Evolutionary conservation across 2,888 invertebrate genomes (phyloP).

Genomic region (Pecten maximus): DNA sequence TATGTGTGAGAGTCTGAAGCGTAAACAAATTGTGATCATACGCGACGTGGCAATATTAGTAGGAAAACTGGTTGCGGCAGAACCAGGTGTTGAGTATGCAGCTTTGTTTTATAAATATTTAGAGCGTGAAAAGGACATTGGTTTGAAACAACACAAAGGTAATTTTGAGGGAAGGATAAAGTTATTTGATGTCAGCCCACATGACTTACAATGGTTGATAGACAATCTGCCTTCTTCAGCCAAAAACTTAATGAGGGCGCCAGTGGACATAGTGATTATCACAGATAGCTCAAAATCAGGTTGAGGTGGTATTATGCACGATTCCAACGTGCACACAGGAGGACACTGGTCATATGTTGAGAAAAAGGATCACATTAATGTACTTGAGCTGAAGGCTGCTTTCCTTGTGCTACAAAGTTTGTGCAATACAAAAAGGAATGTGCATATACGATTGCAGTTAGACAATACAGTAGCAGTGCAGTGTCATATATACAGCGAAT

Average conservation of each 20-base stretch:
- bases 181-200: conserved; percentile 40
- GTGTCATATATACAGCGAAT: no score
- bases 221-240: conserved; percentile 37
- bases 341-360: conserved; percentile 51
- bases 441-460: no score
- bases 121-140: conserved; percentile 53
- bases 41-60: conserved; percentile 50
- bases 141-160: conserved; percentile 45
- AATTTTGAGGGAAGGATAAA: conserved; percentile 52
- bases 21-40: conserved; percentile 43
- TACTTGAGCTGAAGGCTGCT: conserved; percentile 54
- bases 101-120: conserved; percentile 54
- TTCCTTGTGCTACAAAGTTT: not conserved
- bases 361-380: conserved; percentile 47
- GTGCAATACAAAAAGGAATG: no score
- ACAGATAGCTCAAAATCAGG: conserved; percentile 53
- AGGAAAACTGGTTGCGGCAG: conserved; percentile 56
- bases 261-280: conserved; percentile 39
- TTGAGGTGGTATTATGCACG: conserved; percentile 47
- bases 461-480: no score
- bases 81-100: conserved; percentile 57
- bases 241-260: not conserved
- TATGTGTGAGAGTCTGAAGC: conserved; percentile 36
- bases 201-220: conserved; percentile 56
- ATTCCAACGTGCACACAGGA: conserved; percentile 21